Conservation (phyloP, 2,113 vertebrate species). For the Campylomormyrus numenius region DNA sequence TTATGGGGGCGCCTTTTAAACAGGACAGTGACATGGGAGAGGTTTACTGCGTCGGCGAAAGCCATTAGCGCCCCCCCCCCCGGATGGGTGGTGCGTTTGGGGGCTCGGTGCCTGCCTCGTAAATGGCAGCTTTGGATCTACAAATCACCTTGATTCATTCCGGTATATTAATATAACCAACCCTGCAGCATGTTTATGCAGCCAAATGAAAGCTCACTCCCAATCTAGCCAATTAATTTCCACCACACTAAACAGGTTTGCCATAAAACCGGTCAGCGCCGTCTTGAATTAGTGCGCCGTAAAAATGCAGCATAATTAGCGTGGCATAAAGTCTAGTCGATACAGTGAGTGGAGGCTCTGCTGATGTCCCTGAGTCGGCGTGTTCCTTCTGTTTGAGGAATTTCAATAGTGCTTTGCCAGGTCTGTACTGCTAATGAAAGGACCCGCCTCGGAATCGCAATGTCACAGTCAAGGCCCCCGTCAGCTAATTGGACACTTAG, state of each 20-base stretch:
- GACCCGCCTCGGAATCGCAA: not conserved
- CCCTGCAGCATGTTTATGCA: not conserved
- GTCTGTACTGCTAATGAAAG: not conserved
- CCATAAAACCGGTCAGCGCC: not conserved
- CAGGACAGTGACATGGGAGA: not conserved
- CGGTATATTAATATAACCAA: not conserved
- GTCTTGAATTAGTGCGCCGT: not conserved
- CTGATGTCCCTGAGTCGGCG: not conserved
- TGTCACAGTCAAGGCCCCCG: not conserved
- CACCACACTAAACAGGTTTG: not conserved
- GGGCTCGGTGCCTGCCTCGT: not conserved
- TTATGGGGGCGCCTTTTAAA: not conserved
- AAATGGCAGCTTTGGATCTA: not conserved
- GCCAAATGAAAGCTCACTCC: not conserved
- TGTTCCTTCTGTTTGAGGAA: not conserved
- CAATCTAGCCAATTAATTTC: constrained; percentile 5
- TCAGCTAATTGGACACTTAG: not conserved
- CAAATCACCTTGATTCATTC: constrained; percentile 1
- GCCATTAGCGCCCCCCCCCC: not conserved
- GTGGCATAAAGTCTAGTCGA: not conserved
- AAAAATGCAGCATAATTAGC: not conserved
- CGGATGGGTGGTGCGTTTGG: not conserved
- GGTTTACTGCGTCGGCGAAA: not conserved
- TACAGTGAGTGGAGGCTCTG: not conserved
- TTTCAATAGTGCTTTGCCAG: not conserved